phyloP scores from a whole-genome alignment of 1,140 invertebrate species.

The Scaptomyza pallida region DNA sequence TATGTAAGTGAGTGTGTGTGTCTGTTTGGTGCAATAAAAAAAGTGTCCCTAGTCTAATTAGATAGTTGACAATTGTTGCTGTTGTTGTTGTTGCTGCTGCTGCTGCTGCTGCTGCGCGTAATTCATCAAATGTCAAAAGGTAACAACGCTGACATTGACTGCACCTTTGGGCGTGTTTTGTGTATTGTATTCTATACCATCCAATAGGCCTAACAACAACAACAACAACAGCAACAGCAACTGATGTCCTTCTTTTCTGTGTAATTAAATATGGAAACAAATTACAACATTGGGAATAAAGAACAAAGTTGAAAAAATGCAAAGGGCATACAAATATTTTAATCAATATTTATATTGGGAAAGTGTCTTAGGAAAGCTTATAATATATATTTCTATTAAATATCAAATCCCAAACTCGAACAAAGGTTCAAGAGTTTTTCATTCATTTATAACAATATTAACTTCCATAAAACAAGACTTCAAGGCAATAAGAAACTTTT shows the following conservation, averaged over 20 bases:
- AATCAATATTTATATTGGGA: too few relatives aligned
- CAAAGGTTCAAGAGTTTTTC: too few relatives aligned
- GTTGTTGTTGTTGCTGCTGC: conserved; percentile 29
- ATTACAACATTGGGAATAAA: too few relatives aligned
- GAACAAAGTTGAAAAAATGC: too few relatives aligned
- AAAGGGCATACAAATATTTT: too few relatives aligned
- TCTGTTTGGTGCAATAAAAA: conserved; percentile 71
- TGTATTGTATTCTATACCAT: not conserved
- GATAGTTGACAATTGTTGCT: conserved; percentile 64
- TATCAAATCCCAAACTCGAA: too few relatives aligned
- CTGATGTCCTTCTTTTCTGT: not conserved
- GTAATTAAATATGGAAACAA: too few relatives aligned
- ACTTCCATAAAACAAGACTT: too few relatives aligned
- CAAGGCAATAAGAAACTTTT: too few relatives aligned
- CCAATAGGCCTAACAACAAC: conserved; percentile 29
- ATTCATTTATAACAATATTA: too few relatives aligned
- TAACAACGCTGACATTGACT: conserved; percentile 64
- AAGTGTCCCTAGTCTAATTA: conserved; percentile 75
- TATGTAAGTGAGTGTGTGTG: not conserved
- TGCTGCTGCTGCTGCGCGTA: conserved; percentile 53
- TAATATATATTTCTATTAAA: too few relatives aligned
- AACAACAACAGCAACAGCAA: not conserved
- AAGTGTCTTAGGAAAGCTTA: too few relatives aligned
- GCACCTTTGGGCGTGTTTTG: conserved; percentile 71
- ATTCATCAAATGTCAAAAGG: conserved; percentile 75